Evolutionary conservation across 2,113 vertebrate species (phyloP).

Genomic region (Salvelinus namaycush): DNA sequence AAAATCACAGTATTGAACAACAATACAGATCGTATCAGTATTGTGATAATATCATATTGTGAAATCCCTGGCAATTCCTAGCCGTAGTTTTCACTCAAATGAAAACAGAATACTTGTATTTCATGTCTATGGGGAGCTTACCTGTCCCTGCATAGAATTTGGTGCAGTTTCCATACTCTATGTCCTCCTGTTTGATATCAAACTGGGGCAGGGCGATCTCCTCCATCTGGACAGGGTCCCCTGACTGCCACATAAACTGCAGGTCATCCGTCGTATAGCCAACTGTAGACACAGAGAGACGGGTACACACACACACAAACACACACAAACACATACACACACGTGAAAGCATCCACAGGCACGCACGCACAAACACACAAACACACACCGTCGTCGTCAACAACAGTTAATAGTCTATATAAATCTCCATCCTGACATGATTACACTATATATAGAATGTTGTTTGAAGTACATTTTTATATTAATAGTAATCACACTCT

Average conservation of each 20-base stretch:
- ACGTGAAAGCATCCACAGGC: not conserved
- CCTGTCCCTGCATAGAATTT: conserved; percentile 97
- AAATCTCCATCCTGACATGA: not conserved
- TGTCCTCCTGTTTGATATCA: conserved; percentile 97
- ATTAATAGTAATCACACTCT: too few species aligned
- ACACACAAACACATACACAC: conserved; percentile 15
- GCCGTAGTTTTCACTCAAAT: too few species aligned
- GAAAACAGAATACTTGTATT: not conserved
- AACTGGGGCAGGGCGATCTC: conserved; percentile 96
- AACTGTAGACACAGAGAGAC: conserved; percentile 70
- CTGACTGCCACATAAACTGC: conserved; percentile 96
- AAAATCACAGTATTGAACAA: too few species aligned
- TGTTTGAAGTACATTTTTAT: too few species aligned
- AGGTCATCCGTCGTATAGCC: conserved; percentile 98
- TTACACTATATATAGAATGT: not conserved
- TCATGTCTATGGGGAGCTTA: conserved; percentile 55
- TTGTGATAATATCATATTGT: too few species aligned
- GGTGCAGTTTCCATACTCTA: conserved; percentile 98
- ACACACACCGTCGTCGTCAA: not conserved
- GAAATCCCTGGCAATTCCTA: too few species aligned
- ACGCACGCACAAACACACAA: conserved; percentile 15
- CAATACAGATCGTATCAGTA: too few species aligned
- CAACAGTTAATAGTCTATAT: too few species aligned
- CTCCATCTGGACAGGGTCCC: conserved; percentile 95
- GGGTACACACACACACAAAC: not conserved